Percentiles rank a stretch among this genome's conserved stretches.
Evolutionary conservation across 2,113 vertebrate species (phyloP).

Genomic region (Acanthisitta chloris): DNA sequence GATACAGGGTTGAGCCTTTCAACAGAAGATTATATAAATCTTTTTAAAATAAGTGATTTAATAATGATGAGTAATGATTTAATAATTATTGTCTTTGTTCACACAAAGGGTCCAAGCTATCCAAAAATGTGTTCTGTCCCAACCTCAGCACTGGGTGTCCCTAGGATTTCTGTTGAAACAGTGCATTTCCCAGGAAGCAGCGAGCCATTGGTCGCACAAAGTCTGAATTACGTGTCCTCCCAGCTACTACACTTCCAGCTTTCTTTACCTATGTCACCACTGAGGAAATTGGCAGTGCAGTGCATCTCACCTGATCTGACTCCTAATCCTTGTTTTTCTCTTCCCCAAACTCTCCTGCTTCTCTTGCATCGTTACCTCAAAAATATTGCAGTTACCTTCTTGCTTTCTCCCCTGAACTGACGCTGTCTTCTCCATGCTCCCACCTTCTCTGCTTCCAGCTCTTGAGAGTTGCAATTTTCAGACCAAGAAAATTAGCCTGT

Average conservation of each 20-base stretch:
- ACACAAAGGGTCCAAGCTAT: background rate
- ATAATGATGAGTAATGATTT: background rate
- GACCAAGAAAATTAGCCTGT: constrained; percentile 52
- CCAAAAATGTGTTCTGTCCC: background rate
- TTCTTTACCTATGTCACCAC: background rate
- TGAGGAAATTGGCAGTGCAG: background rate
- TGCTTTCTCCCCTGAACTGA: constrained; percentile 53
- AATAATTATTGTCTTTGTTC: background rate
- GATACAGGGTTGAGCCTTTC: background rate
- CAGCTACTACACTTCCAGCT: background rate
- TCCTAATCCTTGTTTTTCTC: background rate
- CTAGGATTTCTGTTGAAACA: background rate
- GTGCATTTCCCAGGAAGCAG: background rate
- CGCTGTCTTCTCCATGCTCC: constrained; percentile 56
- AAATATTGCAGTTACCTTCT: background rate
- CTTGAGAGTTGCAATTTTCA: constrained; percentile 59
- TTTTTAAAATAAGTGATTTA: background rate
- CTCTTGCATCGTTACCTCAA: constrained; percentile 10
- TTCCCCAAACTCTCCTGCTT: background rate
- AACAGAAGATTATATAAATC: background rate
- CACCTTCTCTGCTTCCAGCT: constrained; percentile 67
- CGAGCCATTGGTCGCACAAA: background rate
- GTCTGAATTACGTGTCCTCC: background rate
- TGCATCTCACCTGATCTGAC: background rate
- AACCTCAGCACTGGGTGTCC: background rate